Evolutionary conservation across 2,888 invertebrate genomes (phyloP).

Genomic region (Agonopterix heracliana): DNA sequence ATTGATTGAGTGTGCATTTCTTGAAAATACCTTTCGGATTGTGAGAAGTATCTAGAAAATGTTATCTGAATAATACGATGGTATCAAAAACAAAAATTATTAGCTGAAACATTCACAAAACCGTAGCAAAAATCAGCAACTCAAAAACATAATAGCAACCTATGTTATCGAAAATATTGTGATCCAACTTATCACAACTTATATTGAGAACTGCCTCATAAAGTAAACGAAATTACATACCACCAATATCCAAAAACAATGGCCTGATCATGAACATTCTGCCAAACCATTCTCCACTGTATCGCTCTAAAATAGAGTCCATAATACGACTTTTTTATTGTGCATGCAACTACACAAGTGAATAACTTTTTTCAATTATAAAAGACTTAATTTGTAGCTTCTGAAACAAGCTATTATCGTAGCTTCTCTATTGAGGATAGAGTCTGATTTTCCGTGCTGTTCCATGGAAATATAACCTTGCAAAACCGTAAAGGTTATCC

Average conservation of each 20-base stretch:
- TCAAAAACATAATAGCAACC: too few relatives aligned
- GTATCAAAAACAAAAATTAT: too few relatives aligned
- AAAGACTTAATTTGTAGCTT: slow-evolving; percentile 56
- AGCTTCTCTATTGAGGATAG: slow-evolving; percentile 7
- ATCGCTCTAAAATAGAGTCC: slow-evolving; percentile 27
- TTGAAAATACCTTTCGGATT: too few relatives aligned
- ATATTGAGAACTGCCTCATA: slow-evolving; percentile 59
- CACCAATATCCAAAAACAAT: slow-evolving; percentile 68
- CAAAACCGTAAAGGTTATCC: slow-evolving; percentile 64
- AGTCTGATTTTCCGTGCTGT: slow-evolving; percentile 21
- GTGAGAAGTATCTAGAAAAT: too few relatives aligned
- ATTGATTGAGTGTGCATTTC: too few relatives aligned
- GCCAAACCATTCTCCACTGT: slow-evolving; percentile 31
- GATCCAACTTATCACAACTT: slow-evolving; percentile 48
- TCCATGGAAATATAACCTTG: slow-evolving; percentile 46
- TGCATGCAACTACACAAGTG: slow-evolving; percentile 66
- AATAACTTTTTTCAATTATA: slow-evolving; percentile 67
- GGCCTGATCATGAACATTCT: slow-evolving; percentile 35
- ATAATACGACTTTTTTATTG: slow-evolving; percentile 29
- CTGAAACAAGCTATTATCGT: neutral
- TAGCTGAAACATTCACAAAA: too few relatives aligned
- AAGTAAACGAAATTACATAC: slow-evolving; percentile 64
- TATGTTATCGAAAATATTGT: slow-evolving; percentile 29
- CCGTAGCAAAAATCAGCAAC: too few relatives aligned
- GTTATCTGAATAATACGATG: too few relatives aligned